Conservation (phyloP, 2,888 invertebrate genomes). For the Chirona hameri region DNA sequence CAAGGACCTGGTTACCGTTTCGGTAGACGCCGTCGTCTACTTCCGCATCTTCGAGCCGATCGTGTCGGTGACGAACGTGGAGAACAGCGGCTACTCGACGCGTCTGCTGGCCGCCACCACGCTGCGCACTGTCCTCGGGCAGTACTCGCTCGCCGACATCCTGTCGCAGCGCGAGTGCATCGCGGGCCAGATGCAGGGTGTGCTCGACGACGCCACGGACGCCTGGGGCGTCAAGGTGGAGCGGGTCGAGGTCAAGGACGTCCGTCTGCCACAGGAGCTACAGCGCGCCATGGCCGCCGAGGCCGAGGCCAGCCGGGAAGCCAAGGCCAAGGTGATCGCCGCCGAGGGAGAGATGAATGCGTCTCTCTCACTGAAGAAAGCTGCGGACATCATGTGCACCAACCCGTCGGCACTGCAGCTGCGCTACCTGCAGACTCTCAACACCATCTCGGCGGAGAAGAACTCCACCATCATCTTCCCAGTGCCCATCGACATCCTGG, state of each 20-base stretch:
- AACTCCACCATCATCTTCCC: constrained; percentile 94
- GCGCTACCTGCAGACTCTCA: constrained; percentile 81
- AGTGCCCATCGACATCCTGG: constrained; percentile 74
- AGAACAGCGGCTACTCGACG: constrained; percentile 64
- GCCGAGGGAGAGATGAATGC: constrained; percentile 54
- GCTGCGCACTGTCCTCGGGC: constrained; percentile 84
- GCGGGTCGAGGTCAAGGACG: constrained; percentile 51
- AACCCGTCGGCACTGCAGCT: constrained; percentile 57
- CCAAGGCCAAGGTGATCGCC: constrained; percentile 52
- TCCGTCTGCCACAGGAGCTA: constrained; percentile 39
- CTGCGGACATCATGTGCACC: constrained; percentile 53
- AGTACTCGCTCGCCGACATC: constrained; percentile 84
- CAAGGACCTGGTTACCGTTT: constrained; percentile 86
- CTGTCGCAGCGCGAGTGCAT: constrained; percentile 90
- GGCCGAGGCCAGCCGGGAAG: constrained; percentile 51
- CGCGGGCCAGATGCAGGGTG: constrained; percentile 48
- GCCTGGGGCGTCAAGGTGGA: constrained; percentile 50
- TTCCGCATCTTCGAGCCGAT: constrained; percentile 59
- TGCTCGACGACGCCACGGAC: constrained; percentile 48
- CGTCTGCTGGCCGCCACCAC: constrained; percentile 78
- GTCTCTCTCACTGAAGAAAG: constrained; percentile 53
- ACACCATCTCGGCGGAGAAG: constrained; percentile 87
- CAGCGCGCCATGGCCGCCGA: constrained; percentile 49
- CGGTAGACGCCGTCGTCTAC: constrained; percentile 85
- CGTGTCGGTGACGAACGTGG: constrained; percentile 54